These are phyloP conservation scores for Anthophora plumipes DNA, from an alignment of 2,888 invertebrate genomes.

Conservation along the genomic window DNA sequence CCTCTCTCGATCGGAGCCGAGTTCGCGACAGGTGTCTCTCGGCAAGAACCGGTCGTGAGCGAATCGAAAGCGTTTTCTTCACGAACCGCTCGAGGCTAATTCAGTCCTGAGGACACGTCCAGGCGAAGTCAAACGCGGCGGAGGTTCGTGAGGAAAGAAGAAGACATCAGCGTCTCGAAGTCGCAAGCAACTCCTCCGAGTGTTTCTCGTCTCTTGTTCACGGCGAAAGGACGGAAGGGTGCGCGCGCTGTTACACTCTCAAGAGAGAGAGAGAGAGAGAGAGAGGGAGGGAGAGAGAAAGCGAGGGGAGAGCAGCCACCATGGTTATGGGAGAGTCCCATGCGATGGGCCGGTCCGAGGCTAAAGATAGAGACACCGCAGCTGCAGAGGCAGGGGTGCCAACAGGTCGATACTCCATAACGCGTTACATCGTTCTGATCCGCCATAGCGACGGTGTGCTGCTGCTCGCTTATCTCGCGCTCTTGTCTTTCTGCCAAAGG, in stretches of 20 bases:
- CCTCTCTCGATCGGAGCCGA: constrained; percentile 21
- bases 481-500: constrained; percentile 51
- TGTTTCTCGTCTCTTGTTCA: background rate
- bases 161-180: background rate
- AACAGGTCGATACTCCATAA: constrained; percentile 81
- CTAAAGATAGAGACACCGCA: constrained; percentile 79
- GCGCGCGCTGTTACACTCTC: background rate
- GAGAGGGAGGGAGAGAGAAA: background rate
- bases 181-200: background rate
- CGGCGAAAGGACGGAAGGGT: constrained; percentile 3
- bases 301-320: constrained; percentile 39
- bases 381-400: constrained; percentile 75
- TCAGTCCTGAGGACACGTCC: constrained; percentile 10
- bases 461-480: constrained; percentile 60
- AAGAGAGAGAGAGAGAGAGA: background rate
- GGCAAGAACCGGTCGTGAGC: constrained; percentile 54
- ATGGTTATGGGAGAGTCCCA: constrained; percentile 47
- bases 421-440: constrained; percentile 64
- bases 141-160: background rate
- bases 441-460: constrained; percentile 31
- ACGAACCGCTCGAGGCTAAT: constrained; percentile 51
- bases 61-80: constrained; percentile 68
- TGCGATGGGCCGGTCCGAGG: constrained; percentile 54
- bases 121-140: constrained; percentile 14
- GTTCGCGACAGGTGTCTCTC: constrained; percentile 66